Evolutionary conservation across 2,797 vertebrate genomes (phyloP).

Genomic region (Microctenopoma lineatum): DNA sequence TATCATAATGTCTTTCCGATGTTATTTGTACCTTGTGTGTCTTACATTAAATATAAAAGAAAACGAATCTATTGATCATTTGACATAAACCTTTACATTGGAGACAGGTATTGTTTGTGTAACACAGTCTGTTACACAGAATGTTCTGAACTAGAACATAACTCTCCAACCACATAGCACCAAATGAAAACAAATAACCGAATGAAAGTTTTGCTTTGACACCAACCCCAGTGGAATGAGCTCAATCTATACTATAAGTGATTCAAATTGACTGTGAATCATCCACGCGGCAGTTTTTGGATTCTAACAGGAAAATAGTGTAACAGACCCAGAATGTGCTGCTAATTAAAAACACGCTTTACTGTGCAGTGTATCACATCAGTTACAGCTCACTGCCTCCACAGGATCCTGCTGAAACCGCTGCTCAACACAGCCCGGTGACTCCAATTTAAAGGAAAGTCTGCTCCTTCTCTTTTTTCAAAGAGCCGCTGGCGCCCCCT

Average conservation of each 20-base stretch:
- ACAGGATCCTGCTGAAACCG: conserved; percentile 29
- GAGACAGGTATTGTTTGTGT: too few species aligned
- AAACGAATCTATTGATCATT: too few species aligned
- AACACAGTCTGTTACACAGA: too few species aligned
- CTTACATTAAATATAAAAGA: too few species aligned
- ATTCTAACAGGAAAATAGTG: conserved; percentile 58
- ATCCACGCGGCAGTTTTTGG: conserved; percentile 35
- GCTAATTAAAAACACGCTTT: conserved; percentile 62
- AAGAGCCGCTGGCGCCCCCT: conserved; percentile 22
- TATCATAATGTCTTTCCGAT: too few species aligned
- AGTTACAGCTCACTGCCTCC: conserved; percentile 36
- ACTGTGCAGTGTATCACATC: conserved; percentile 22
- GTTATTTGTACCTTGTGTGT: too few species aligned
- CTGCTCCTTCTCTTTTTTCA: conserved; percentile 32
- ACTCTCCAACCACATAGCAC: not conserved
- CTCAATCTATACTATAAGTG: too few species aligned
- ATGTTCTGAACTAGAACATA: too few species aligned
- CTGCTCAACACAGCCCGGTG: conserved; percentile 5
- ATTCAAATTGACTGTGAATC: conserved; percentile 33
- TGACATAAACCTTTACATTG: too few species aligned
- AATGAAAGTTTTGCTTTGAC: not conserved
- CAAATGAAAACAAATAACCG: not conserved
- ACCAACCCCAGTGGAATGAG: too few species aligned
- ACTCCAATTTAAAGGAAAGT: conserved; percentile 49
- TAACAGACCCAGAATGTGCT: conserved; percentile 41